Conservation (phyloP, 2,113 vertebrate species). For the Boulengeromyrus knoepffleri region DNA sequence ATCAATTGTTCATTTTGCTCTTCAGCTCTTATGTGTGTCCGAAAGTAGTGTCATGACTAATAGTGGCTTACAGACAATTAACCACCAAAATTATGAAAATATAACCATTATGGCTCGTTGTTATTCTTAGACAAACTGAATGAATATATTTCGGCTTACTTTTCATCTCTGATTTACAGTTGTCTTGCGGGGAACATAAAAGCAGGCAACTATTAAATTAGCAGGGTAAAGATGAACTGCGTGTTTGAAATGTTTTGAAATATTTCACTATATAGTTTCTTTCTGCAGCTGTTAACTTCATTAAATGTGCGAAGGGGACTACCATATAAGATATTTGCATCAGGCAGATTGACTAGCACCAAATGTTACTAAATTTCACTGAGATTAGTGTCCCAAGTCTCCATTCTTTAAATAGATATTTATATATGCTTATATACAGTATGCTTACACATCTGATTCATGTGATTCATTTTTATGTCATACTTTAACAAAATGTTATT, state of each 20-base stretch:
- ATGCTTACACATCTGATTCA: not conserved
- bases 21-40: not conserved
- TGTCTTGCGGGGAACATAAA: not conserved
- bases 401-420: not conserved
- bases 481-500: not conserved
- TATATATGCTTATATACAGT: not conserved
- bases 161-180: not conserved
- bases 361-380: not conserved
- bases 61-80: not conserved
- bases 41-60: too few species aligned
- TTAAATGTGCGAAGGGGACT: not conserved
- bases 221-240: not conserved
- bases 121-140: not conserved
- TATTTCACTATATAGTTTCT: not conserved
- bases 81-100: not conserved
- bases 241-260: not conserved
- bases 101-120: not conserved
- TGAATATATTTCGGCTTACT: not conserved
- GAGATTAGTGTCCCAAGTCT: not conserved
- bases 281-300: not conserved
- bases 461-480: not conserved
- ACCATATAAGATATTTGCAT: not conserved
- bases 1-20: not conserved
- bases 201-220: not conserved
- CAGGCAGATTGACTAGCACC: not conserved